Percentiles rank a stretch among this genome's conserved stretches.
These are phyloP conservation scores for Sciurus vulgaris DNA, from an alignment of 2,797 vertebrate genomes.

Conservation along the genomic window DNA sequence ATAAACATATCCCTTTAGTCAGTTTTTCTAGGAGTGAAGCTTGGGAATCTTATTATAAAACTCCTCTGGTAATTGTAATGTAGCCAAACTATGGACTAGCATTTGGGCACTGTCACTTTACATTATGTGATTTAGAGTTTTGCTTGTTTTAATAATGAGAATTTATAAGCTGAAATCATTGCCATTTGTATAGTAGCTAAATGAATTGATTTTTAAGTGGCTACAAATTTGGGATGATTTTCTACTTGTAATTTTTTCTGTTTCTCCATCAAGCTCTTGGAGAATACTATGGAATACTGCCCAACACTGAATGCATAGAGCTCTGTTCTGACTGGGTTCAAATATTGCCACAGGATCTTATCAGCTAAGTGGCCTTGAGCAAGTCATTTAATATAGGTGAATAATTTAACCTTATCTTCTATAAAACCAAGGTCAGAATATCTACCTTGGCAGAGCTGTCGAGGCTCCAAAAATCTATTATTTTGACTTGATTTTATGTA, in stretches of 20 bases:
- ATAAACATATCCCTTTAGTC: neutral
- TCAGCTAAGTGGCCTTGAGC: conserved; percentile 15
- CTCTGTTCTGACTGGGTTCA: conserved; percentile 1
- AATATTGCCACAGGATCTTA: neutral
- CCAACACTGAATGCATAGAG: neutral
- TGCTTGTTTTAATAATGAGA: neutral
- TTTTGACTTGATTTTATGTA: conserved; percentile 46
- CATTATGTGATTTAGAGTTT: neutral
- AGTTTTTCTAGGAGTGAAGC: neutral
- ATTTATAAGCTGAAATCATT: conserved; percentile 17
- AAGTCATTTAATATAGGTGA: conserved; percentile 45
- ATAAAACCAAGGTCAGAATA: conserved; percentile 41
- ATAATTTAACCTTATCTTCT: conserved; percentile 55
- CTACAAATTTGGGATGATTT: neutral
- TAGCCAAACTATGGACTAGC: neutral
- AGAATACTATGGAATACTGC: neutral
- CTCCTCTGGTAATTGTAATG: neutral
- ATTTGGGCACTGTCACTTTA: neutral
- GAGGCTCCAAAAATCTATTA: conserved; percentile 3
- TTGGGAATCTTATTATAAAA: conserved; percentile 40
- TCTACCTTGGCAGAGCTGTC: neutral
- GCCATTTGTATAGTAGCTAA: neutral
- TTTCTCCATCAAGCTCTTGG: conserved; percentile 26
- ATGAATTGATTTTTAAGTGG: conserved; percentile 21
- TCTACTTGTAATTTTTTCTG: conserved; percentile 1